Percentiles rank a stretch among this genome's conserved stretches.
phyloP scores from a whole-genome alignment of 2,113 vertebrate species.

The Accipiter cooperii region DNA sequence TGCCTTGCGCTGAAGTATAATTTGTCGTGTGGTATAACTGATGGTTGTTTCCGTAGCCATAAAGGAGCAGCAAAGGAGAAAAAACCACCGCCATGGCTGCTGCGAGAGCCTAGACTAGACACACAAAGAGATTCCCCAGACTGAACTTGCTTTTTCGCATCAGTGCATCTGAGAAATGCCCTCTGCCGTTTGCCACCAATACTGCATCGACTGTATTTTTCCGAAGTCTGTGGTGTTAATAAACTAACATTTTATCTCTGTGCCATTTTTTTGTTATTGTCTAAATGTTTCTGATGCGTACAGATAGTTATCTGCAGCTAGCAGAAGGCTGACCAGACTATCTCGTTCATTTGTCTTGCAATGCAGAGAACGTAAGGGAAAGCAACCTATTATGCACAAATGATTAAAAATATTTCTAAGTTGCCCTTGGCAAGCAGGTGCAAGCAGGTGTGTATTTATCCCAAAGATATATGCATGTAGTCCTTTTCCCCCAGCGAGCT shows the following conservation, averaged over 20 bases:
- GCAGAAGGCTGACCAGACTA: neutral
- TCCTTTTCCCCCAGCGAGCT: neutral
- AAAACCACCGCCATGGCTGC: neutral
- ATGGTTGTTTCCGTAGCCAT: neutral
- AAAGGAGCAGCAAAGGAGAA: neutral
- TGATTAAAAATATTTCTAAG: conserved; percentile 17
- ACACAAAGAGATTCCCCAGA: neutral
- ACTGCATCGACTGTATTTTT: neutral
- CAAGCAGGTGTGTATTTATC: neutral
- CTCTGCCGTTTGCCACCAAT: neutral
- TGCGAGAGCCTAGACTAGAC: neutral
- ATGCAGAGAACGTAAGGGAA: neutral
- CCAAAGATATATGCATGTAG: neutral
- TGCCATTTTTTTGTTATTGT: neutral
- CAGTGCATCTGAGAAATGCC: neutral
- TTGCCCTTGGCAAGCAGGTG: conserved; percentile 33
- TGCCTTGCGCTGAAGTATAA: neutral
- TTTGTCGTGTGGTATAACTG: neutral
- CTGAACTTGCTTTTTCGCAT: neutral
- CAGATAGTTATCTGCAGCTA: neutral
- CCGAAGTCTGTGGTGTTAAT: neutral
- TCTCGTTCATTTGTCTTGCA: neutral
- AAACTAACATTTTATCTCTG: neutral
- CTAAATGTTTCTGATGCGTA: neutral
- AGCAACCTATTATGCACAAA: neutral